A percentile compares a stretch with the other conserved stretches of the same genome.
These are phyloP conservation scores for Phaonia tiefii DNA, from an alignment of 2,888 invertebrate species.

Conservation along the genomic window DNA sequence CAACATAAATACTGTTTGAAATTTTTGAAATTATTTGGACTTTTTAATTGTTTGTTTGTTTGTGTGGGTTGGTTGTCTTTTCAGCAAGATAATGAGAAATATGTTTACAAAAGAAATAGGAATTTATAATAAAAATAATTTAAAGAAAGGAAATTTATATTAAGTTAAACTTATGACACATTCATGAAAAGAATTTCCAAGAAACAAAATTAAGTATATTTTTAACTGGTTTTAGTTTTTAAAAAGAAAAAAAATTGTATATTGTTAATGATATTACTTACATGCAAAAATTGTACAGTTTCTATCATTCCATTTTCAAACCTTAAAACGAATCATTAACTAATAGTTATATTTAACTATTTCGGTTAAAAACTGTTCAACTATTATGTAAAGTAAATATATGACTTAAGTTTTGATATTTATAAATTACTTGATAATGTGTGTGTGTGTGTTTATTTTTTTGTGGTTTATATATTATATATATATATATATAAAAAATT, in stretches of 20 bases:
- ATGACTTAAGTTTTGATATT: neutral
- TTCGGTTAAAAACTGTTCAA: conserved; percentile 15
- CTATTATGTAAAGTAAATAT: no score
- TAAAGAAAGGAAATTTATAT: conserved; percentile 35
- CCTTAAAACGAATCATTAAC: conserved; percentile 1
- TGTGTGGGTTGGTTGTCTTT: conserved; percentile 27
- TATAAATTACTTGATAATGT: neutral
- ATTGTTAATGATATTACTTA: no score
- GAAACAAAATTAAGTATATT: neutral
- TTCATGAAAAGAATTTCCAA: neutral
- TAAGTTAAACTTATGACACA: conserved; percentile 42
- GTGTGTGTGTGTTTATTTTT: neutral
- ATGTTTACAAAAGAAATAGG: neutral
- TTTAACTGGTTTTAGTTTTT: conserved; percentile 19
- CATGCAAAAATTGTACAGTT: no score
- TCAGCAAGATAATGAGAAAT: neutral
- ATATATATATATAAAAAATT: conserved; percentile 13
- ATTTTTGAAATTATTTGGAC: conserved; percentile 24
- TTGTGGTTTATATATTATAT: conserved; percentile 6
- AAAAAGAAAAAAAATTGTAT: no score
- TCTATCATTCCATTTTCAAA: neutral
- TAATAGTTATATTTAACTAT: conserved; percentile 29
- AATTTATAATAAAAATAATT: conserved; percentile 45
- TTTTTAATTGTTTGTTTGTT: no score
- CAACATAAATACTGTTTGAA: conserved; percentile 48